These are phyloP conservation scores for Dryadula phaetusa DNA, from an alignment of 2,888 invertebrate genomes.

Conservation along the genomic window DNA sequence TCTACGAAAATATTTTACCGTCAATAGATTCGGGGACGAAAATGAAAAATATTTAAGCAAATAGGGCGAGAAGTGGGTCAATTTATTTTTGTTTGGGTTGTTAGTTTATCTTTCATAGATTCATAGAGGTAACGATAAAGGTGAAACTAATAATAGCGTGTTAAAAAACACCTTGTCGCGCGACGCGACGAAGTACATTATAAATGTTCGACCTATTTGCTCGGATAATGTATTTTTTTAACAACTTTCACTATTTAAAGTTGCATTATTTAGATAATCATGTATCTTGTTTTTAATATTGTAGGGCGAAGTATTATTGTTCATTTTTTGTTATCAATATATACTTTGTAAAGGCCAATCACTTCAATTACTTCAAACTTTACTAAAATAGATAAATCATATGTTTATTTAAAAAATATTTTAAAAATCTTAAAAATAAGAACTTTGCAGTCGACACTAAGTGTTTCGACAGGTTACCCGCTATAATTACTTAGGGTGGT, in stretches of 20 bases:
- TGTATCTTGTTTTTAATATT: too few relatives aligned
- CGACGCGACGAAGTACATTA: not conserved
- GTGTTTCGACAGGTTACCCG: not conserved
- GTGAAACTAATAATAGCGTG: not conserved
- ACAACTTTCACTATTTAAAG: too few relatives aligned
- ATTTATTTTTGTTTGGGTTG: not conserved
- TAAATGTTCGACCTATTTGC: constrained; percentile 8
- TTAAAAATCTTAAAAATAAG: too few relatives aligned
- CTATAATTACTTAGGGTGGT: constrained; percentile 15
- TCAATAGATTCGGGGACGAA: too few relatives aligned
- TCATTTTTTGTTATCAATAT: too few relatives aligned
- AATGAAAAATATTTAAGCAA: not conserved
- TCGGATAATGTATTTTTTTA: not conserved
- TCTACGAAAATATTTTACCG: too few relatives aligned
- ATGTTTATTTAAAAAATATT: too few relatives aligned
- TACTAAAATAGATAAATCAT: too few relatives aligned
- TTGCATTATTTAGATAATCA: too few relatives aligned
- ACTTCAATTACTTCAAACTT: too few relatives aligned
- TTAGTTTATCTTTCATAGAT: not conserved
- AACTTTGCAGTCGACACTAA: not conserved
- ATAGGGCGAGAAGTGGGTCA: not conserved
- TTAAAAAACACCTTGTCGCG: not conserved
- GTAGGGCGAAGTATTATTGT: too few relatives aligned
- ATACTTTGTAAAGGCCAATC: too few relatives aligned
- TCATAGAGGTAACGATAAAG: not conserved